A percentile compares a stretch with the other conserved stretches of the same genome.
phyloP scores from a whole-genome alignment of 1,140 invertebrate genomes.

The Bombus picipes region DNA sequence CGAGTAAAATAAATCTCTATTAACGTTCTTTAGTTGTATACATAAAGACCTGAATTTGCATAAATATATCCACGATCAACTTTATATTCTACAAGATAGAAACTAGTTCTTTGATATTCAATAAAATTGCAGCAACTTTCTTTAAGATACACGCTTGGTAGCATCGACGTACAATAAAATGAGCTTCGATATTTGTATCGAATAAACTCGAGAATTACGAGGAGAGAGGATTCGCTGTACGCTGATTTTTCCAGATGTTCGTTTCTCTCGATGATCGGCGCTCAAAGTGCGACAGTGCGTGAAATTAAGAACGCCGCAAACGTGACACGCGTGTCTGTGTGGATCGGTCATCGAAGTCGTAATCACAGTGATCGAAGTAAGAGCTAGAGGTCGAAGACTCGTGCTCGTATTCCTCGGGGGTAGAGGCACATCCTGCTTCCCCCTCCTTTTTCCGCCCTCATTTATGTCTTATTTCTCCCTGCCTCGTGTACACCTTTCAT shows the following conservation, averaged over 20 bases:
- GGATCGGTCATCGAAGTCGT: conserved; percentile 69
- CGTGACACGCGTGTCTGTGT: conserved; percentile 60
- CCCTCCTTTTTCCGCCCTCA: background rate
- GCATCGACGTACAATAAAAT: background rate
- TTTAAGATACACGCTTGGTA: background rate
- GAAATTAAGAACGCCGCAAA: conserved; percentile 65
- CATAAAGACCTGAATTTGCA: too few relatives aligned
- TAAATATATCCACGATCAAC: conserved; percentile 2
- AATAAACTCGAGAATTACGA: background rate
- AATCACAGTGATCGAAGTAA: conserved; percentile 74
- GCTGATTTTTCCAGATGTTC: conserved; percentile 9
- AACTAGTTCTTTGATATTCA: background rate
- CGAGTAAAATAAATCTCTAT: too few relatives aligned
- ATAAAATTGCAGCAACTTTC: conserved; percentile 9
- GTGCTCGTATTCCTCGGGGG: conserved; percentile 27
- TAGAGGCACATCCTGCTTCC: conserved; percentile 32
- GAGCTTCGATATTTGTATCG: background rate
- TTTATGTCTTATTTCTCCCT: conserved; percentile 47
- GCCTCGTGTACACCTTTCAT: background rate
- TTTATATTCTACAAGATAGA: conserved; percentile 31
- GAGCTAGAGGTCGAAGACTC: conserved; percentile 35
- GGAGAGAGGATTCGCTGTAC: background rate
- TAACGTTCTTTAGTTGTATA: too few relatives aligned
- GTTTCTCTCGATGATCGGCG: conserved; percentile 27
- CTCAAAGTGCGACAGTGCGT: conserved; percentile 76